Conservation (phyloP, 2,113 vertebrate species). For the Prinia subflava region DNA sequence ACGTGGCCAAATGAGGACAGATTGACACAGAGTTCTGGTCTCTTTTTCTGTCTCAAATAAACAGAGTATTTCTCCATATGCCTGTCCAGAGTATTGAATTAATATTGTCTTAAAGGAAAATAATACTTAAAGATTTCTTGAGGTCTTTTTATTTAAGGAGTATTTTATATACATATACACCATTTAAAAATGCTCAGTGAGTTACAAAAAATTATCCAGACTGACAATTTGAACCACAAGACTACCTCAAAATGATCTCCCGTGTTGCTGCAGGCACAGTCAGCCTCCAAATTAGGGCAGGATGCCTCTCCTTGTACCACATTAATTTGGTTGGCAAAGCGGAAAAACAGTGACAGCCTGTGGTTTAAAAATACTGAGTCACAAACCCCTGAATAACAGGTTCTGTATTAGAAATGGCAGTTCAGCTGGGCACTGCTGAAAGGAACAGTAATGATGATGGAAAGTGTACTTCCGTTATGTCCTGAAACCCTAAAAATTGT, state of each 20-base stretch:
- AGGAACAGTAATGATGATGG: not conserved
- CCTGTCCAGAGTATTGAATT: not conserved
- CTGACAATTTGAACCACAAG: not conserved
- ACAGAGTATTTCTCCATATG: not conserved
- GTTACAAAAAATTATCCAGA: not conserved
- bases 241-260: not conserved
- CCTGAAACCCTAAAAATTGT: not conserved
- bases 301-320: conserved; percentile 2
- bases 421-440: not conserved
- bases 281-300: conserved; percentile 17
- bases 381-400: conserved; percentile 4
- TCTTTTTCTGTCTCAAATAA: not conserved
- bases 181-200: not conserved
- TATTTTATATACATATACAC: not conserved
- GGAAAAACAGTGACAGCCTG: conserved; percentile 11
- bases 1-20: not conserved
- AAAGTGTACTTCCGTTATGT: not conserved
- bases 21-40: not conserved
- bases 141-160: not conserved
- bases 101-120: not conserved
- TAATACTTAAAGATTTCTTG: not conserved
- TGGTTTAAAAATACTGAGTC: not conserved
- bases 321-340: conserved; percentile 25
- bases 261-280: conserved; percentile 8
- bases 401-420: not conserved